Percentiles rank a stretch among this genome's conserved stretches.
Conservation (phyloP, 2,797 vertebrate species). For the Muscicapa striata region DNA sequence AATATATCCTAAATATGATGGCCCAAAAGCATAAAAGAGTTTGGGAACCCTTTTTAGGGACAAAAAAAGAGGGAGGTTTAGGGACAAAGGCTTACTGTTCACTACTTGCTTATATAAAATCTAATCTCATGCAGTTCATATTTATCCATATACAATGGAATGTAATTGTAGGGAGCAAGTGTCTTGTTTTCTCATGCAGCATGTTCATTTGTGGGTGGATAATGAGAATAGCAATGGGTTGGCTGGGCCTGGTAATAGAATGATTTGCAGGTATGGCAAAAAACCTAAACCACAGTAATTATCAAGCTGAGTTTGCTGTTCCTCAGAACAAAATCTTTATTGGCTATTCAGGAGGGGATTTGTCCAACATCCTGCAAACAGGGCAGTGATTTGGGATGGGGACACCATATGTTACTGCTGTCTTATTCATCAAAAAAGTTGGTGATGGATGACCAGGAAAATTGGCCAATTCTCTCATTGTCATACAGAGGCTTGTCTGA, state of each 20-base stretch:
- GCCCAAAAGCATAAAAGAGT: background rate
- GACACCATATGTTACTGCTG: background rate
- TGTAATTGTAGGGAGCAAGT: background rate
- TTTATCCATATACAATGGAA: background rate
- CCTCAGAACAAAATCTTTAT: background rate
- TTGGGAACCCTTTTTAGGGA: background rate
- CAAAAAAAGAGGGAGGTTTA: background rate
- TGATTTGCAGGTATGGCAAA: conserved; percentile 2
- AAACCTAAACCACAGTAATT: background rate
- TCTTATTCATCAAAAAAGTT: background rate
- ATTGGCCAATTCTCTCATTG: background rate
- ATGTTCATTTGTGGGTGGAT: background rate
- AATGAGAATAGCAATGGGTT: background rate
- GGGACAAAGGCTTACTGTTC: background rate
- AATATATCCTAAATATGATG: background rate
- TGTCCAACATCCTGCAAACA: background rate
- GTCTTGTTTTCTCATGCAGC: background rate
- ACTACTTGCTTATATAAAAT: background rate
- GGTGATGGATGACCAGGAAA: background rate
- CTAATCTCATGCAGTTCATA: background rate
- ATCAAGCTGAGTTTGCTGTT: background rate
- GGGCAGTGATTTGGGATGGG: background rate
- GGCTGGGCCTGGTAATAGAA: background rate
- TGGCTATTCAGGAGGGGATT: background rate
- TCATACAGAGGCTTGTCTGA: background rate